Conservation (phyloP, 1,140 invertebrate genomes). For the Branchinecta lynchi region DNA sequence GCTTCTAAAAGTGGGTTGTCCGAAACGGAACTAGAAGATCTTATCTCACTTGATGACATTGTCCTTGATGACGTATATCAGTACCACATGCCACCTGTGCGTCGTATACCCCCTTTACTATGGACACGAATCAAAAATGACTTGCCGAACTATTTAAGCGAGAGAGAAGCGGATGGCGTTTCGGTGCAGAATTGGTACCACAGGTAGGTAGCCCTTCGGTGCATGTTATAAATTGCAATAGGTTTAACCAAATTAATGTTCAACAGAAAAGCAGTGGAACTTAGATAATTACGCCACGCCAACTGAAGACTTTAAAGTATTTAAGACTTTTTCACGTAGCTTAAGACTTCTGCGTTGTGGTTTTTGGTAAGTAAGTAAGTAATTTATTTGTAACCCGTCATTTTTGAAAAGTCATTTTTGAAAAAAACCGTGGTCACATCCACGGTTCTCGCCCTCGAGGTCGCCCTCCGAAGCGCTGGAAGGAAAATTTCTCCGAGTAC, state of each 20-base stretch:
- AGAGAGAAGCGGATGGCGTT: constrained; percentile 89
- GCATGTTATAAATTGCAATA: not conserved
- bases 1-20: constrained; percentile 65
- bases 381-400: no score
- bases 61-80: constrained; percentile 96
- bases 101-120: constrained; percentile 80
- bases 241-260: not conserved
- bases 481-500: no score
- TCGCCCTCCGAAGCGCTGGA: no score
- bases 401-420: no score
- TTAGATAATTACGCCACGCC: no score
- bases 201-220: constrained; percentile 31
- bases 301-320: no score
- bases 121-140: constrained; percentile 93
- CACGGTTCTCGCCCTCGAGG: no score
- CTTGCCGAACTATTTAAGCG: constrained; percentile 85
- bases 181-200: constrained; percentile 97
- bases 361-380: no score
- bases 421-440: no score
- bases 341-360: no score
- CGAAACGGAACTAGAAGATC: constrained; percentile 82
- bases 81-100: constrained; percentile 87
- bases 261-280: no score
- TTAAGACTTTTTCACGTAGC: no score
- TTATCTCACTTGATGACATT: constrained; percentile 85